A percentile compares a stretch with the other conserved stretches of the same genome.
These are phyloP conservation scores for Ancistrus triradiatus DNA, from an alignment of 2,113 vertebrate species.

Conservation along the genomic window DNA sequence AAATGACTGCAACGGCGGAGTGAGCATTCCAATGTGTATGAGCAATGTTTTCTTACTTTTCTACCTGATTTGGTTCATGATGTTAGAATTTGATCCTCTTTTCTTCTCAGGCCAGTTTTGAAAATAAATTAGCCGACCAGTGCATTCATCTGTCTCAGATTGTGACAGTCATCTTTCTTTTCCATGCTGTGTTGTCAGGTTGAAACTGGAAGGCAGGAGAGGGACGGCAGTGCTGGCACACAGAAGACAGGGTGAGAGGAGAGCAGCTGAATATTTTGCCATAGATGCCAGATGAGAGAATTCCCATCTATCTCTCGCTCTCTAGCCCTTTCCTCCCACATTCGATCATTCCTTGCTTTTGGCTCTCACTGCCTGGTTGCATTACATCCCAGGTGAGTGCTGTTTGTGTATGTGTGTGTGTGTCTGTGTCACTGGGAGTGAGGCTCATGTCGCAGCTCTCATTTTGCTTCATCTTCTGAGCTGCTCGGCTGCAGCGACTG, in stretches of 20 bases:
- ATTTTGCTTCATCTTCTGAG: slow-evolving; percentile 2
- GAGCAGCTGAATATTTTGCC: not conserved
- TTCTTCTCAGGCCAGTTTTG: slow-evolving; percentile 37
- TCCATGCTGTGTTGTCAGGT: slow-evolving; percentile 3
- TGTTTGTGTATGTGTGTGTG: slow-evolving; percentile 14
- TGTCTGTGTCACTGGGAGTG: slow-evolving; percentile 27
- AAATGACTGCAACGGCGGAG: not conserved
- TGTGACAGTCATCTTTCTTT: not conserved
- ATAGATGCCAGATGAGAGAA: slow-evolving; percentile 15
- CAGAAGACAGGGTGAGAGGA: not conserved
- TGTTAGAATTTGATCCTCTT: slow-evolving; percentile 35
- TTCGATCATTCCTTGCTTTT: slow-evolving; percentile 4
- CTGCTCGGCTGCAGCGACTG: slow-evolving; percentile 31
- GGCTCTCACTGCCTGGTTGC: slow-evolving; percentile 1
- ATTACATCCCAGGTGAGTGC: slow-evolving; percentile 32
- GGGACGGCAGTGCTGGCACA: not conserved
- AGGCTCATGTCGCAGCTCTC: not conserved
- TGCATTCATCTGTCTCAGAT: not conserved
- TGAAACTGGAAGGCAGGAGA: slow-evolving; percentile 1
- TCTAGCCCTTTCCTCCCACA: slow-evolving; percentile 20
- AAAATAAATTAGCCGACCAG: slow-evolving; percentile 36
- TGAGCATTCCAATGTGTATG: slow-evolving; percentile 9
- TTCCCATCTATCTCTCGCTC: slow-evolving; percentile 1
- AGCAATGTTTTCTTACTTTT: slow-evolving; percentile 21
- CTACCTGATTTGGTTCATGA: not conserved